Base-by-base conservation (phyloP, 2,113 vertebrate genomes). In the Epinephelus fuscoguttatus region DNA sequence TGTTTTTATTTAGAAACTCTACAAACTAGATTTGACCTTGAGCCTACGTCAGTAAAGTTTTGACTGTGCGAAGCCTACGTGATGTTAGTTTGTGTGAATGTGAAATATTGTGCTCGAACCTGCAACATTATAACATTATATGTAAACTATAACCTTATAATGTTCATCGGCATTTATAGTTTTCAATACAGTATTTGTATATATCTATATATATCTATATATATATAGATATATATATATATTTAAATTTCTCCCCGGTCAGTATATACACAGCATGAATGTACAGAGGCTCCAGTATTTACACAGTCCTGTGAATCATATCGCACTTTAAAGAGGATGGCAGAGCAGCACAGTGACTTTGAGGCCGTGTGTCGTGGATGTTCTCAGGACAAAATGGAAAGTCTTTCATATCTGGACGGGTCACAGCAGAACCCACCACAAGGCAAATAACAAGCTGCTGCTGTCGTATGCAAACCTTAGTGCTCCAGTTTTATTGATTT, bases 261-360 rank as follows among this genome's bases (percentile, higher is more conserved):
- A 55, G 53, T 94, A 93, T 94, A 84, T 93, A 93, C 92, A 92
- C 40, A 81, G 67, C 91, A 86, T 23, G 33, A 88, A 85, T 91
- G 77, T 91, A 91, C 89, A 93, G 17, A 93, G 17, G 78, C 27
- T 62, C 70, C 21, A 7, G 37, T 91, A 93, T 92, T 88, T 93
- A 93, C 93, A 93, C 42, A 82, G 90, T 90, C 80, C 86, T 78
- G 84, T 90, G 79, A 81, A 78, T 75, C 56, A 75, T 82, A 66
- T 78, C 55, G n/a, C 81, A 88, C 71, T 91, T 88, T 5, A 77
- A 72, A 73, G 53, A 78, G 61, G 76, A 71, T 49, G 77, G 66
- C 25, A 23, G 72, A 90, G 90, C 90, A 91, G 91, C 92, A 75
- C 80, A 83, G 89, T 85, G 84, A 76, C 85, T 78, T 84, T 66